These are phyloP conservation scores for Ibycter americanus DNA, from an alignment of 2,797 vertebrate species.

Conservation along the genomic window DNA sequence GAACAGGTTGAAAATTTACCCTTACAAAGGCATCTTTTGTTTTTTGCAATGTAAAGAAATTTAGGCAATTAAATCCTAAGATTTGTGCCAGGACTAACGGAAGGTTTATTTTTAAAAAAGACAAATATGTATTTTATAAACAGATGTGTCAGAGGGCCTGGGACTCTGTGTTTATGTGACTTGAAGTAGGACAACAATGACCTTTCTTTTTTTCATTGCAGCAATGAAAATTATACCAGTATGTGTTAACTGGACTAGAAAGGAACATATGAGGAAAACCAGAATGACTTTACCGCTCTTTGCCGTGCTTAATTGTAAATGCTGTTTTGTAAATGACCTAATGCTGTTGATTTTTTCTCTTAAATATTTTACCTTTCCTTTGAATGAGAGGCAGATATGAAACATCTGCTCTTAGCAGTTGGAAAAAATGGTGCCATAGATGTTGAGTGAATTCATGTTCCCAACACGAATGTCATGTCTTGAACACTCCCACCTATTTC, in stretches of 20 bases:
- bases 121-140: neutral
- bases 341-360: neutral
- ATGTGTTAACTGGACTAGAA: neutral
- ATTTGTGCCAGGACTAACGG: neutral
- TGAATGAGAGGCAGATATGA: neutral
- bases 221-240: neutral
- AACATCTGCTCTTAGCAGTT: neutral
- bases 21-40: neutral
- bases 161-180: neutral
- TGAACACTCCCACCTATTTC: neutral
- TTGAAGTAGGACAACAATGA: neutral
- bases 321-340: too few species aligned
- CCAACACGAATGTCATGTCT: neutral
- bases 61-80: neutral
- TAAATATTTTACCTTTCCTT: neutral
- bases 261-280: neutral
- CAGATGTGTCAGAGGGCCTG: neutral
- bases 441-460: neutral
- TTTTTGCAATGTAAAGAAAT: neutral
- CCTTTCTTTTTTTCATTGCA: neutral
- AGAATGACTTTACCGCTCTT: neutral
- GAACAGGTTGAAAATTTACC: neutral
- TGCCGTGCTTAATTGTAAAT: neutral
- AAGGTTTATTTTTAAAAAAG: neutral
- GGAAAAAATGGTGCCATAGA: neutral